Conservation (phyloP, 2,113 vertebrate species). For the Dipodomys stephensi region DNA sequence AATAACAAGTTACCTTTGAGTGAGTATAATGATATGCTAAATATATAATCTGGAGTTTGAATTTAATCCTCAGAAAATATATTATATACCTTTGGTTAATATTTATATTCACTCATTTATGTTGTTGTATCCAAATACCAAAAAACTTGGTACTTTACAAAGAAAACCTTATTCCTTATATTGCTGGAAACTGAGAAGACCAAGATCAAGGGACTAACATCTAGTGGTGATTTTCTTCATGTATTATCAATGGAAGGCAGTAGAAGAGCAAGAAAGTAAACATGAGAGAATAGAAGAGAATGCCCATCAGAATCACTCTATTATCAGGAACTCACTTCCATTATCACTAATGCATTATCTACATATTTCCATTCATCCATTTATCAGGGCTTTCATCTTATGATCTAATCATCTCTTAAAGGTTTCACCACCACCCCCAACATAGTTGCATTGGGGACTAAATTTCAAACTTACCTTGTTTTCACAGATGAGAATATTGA, state of each 20-base stretch:
- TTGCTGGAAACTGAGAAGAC: not conserved
- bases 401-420: not conserved
- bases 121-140: not conserved
- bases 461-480: not conserved
- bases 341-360: not conserved
- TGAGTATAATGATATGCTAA: not conserved
- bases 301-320: not conserved
- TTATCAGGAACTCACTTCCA: not conserved
- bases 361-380: not conserved
- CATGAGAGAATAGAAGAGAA: not conserved
- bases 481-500: constrained; percentile 7
- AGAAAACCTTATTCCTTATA: not conserved
- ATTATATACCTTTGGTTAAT: not conserved
- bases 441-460: not conserved
- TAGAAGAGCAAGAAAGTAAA: not conserved
- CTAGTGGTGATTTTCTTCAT: not conserved
- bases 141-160: not conserved
- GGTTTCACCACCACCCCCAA: not conserved
- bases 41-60: not conserved
- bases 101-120: not conserved
- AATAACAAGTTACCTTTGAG: not conserved
- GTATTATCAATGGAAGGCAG: not conserved
- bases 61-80: not conserved
- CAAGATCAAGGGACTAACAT: not conserved
- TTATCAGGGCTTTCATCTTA: not conserved